Evolutionary conservation across 30 jellyfish, hydroid and myxozoan species (phyloP).

Genomic region (Aurelia aurita): DNA sequence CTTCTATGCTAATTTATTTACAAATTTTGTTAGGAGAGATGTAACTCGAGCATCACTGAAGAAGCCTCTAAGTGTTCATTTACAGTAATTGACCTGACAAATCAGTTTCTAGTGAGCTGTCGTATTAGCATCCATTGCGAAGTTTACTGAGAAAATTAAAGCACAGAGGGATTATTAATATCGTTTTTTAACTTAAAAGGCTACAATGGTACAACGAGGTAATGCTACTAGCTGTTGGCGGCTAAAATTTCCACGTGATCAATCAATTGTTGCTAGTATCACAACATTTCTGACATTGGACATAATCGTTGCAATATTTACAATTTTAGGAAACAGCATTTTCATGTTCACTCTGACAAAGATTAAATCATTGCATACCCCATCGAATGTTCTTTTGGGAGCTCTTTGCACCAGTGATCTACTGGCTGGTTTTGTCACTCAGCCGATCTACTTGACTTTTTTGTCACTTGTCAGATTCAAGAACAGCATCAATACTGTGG

Average conservation of each 20-base stretch:
- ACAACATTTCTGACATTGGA: slow-evolving; percentile 9
- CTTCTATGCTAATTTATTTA: no score
- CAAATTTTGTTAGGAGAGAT: no score
- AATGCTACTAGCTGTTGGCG: background rate
- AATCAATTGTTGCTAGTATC: background rate
- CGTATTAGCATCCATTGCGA: no score
- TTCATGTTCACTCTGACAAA: background rate
- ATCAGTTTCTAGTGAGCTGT: no score
- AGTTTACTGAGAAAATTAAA: background rate
- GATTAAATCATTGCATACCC: slow-evolving; percentile 18
- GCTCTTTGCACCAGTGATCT: slow-evolving; percentile 36
- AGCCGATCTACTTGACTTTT: background rate
- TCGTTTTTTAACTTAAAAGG: no score
- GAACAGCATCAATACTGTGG: background rate
- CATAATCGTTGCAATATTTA: slow-evolving; percentile 4
- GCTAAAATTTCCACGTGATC: background rate
- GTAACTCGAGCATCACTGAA: no score
- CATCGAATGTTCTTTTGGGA: slow-evolving; percentile 32
- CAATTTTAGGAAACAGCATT: slow-evolving; percentile 5
- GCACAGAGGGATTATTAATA: background rate
- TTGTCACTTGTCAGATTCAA: background rate
- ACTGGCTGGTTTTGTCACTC: background rate
- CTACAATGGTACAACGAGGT: no score
- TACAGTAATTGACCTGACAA: no score
- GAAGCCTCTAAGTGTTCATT: no score